A percentile compares a stretch with the other conserved stretches of the same genome.
These are phyloP conservation scores for Kobus ellipsiprymnus DNA, from an alignment of 2,113 vertebrate genomes.

Conservation along the genomic window DNA sequence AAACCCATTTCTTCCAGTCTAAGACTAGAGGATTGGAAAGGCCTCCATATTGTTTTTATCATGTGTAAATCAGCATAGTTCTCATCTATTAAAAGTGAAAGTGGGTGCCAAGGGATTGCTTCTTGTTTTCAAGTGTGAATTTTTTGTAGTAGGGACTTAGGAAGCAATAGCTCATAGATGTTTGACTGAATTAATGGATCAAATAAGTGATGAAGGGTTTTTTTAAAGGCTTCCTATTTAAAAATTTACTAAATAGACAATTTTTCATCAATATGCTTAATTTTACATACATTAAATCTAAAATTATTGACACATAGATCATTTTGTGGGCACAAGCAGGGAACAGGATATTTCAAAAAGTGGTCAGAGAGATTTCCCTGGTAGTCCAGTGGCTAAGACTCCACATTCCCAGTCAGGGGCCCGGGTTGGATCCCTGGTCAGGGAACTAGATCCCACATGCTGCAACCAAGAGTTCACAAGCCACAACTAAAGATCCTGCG, in stretches of 20 bases:
- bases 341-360: conserved; percentile 54
- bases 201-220: background rate
- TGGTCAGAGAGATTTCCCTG: background rate
- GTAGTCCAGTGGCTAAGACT: background rate
- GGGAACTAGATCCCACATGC: background rate
- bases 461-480: background rate
- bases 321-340: conserved; percentile 47
- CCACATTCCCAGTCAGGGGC: background rate
- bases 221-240: background rate
- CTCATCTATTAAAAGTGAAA: background rate
- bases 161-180: background rate
- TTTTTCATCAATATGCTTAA: conserved; percentile 50
- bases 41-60: background rate
- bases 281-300: conserved; percentile 49
- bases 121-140: background rate
- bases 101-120: background rate
- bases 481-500: background rate
- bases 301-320: conserved; percentile 17
- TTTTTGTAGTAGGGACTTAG: background rate
- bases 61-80: background rate
- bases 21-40: background rate
- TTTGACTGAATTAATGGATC: conserved; percentile 38
- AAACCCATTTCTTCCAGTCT: background rate
- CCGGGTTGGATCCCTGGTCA: background rate
- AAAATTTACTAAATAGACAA: conserved; percentile 22